Evolutionary conservation across 2,888 invertebrate species (phyloP).

Genomic region (Apoda limacodes): DNA sequence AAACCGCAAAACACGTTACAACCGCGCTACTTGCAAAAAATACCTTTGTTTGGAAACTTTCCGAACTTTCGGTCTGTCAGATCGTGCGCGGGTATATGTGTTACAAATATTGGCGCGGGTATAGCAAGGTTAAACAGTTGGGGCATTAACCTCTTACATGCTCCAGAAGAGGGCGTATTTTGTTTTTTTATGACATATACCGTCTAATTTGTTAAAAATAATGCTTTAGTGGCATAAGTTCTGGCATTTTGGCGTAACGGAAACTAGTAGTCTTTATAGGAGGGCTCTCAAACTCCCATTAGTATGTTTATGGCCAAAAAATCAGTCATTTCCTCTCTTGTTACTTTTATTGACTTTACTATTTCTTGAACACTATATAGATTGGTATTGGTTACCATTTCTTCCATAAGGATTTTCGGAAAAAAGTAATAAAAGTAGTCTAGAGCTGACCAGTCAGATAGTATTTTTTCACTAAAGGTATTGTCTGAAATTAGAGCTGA

Average conservation of each 20-base stretch:
- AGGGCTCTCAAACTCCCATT: conserved; percentile 15
- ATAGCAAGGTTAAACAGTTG: too few relatives aligned
- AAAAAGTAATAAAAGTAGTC: conserved; percentile 9
- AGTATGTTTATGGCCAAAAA: conserved; percentile 16
- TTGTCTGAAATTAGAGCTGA: too few relatives aligned
- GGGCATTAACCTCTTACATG: conserved; percentile 9
- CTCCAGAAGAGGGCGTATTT: conserved; percentile 14
- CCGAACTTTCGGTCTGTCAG: too few relatives aligned
- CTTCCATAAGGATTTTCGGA: too few relatives aligned
- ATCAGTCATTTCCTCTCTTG: conserved; percentile 13
- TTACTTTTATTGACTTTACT: conserved; percentile 13
- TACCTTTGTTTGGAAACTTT: too few relatives aligned
- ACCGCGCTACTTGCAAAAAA: too few relatives aligned
- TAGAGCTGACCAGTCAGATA: conserved; percentile 7
- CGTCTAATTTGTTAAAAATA: conserved; percentile 16
- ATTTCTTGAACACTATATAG: conserved; percentile 12
- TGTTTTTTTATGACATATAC: conserved; percentile 11
- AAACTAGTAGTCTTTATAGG: conserved; percentile 14
- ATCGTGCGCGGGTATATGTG: too few relatives aligned
- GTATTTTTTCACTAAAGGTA: conserved; percentile 6
- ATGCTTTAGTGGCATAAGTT: conserved; percentile 13
- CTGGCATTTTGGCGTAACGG: conserved; percentile 10
- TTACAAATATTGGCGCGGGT: too few relatives aligned
- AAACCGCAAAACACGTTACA: too few relatives aligned
- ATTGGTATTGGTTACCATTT: too few relatives aligned